Evolutionary conservation across 2,888 invertebrate species (phyloP), one percentile per base, ranked within the genome.

Genomic region (Beris chalybata): DNA sequence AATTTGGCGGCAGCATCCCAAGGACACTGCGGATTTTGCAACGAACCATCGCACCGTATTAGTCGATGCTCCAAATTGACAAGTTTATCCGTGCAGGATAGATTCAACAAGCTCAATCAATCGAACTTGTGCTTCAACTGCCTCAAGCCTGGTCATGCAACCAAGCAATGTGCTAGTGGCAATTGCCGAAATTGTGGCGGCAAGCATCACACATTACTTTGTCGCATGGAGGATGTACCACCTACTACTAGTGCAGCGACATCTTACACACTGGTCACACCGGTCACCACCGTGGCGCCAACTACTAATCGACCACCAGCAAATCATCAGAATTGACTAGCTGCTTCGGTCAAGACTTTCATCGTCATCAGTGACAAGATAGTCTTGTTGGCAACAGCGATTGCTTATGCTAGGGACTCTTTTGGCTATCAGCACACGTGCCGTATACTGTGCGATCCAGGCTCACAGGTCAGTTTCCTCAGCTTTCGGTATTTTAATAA

Each of bases 381-480:
- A 4, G 30, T 65, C 48, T 56, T 66, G 59, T n/a, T n/a, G n/a
- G n/a, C n/a, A n/a, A n/a, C 50, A 1, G 69, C 64, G 6, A 59
- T 59, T 58, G 69, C 32, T 12, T 13, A 44, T 52, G 56, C 66
- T 11, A 68, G 13, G 4, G 58, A n/a, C n/a, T n/a, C 66, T 44
- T 68, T 64, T 64, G 57, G 64, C 13, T 22, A 58, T 13, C 43
- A 7, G 12, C 65, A 67, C 44, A 63, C 57, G 32, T 70, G 70
- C 22, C 29, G 66, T 30, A 38, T 66, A 22, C 38, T 67, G 31
- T 70, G 67, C 44, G 69, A 65, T 57, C 66, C 69, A 31, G 67
- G 67, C 44, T 66, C 67, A 5, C 66, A 69, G 63, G 53, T 69
- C 47, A 69, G 69, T 59, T 66, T 67, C 55, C 63, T 66, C 22